phyloP scores from a whole-genome alignment of 2,888 invertebrate species.

The Patella ulyssiponensis region DNA sequence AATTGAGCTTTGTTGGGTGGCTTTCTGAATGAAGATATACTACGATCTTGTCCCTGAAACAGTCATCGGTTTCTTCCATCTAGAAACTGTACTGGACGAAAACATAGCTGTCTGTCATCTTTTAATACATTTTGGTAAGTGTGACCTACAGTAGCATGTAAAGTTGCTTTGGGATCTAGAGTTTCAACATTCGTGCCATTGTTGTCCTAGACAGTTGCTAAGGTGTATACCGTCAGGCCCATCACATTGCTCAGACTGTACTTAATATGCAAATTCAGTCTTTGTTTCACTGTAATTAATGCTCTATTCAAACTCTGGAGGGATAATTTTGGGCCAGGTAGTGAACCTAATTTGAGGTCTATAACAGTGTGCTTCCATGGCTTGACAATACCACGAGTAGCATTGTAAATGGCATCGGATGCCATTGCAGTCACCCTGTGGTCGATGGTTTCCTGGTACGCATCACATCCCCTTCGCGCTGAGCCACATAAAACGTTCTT shows the following conservation, averaged over 20 bases:
- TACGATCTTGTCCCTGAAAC: not conserved
- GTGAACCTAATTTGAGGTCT: not conserved
- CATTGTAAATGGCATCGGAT: slow-evolving; percentile 31
- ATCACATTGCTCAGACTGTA: slow-evolving; percentile 8
- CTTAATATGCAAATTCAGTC: slow-evolving; percentile 28
- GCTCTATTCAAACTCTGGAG: slow-evolving; percentile 28
- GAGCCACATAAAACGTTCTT: too few relatives aligned
- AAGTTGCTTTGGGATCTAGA: slow-evolving; percentile 18
- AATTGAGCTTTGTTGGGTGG: not conserved
- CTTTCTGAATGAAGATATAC: not conserved
- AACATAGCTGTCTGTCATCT: not conserved
- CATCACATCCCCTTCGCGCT: too few relatives aligned
- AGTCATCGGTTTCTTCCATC: not conserved
- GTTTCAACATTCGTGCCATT: slow-evolving; percentile 24
- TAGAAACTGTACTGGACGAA: not conserved
- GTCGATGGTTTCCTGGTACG: not conserved
- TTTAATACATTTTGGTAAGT: slow-evolving; percentile 18
- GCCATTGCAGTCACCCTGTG: slow-evolving; percentile 2
- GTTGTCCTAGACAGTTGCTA: slow-evolving; percentile 20
- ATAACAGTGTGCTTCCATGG: slow-evolving; percentile 34
- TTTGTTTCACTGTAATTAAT: slow-evolving; percentile 31
- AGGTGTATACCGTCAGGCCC: slow-evolving; percentile 21
- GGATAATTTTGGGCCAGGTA: not conserved
- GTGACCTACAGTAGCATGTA: too few relatives aligned
- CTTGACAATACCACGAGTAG: slow-evolving; percentile 24